Percentiles rank a stretch among this genome's conserved stretches.
Conservation (phyloP, 2,113 vertebrate species). For the Hydropotes inermis region DNA sequence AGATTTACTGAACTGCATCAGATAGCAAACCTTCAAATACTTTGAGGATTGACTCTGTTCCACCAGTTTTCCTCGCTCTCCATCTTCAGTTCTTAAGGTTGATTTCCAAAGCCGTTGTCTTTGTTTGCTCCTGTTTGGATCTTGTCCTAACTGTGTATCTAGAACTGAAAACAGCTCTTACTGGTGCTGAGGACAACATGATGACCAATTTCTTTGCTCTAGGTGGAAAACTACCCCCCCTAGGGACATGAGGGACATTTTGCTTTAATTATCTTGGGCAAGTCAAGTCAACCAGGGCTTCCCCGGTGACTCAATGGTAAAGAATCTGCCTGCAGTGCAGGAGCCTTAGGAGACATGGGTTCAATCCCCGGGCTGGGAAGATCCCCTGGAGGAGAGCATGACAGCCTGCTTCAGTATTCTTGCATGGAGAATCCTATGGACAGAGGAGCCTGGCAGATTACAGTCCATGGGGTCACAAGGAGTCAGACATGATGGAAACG, state of each 20-base stretch:
- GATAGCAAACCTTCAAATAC: neutral
- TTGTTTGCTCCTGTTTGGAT: neutral
- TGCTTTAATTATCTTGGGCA: neutral
- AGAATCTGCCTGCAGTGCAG: neutral
- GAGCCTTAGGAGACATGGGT: neutral
- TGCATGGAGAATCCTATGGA: neutral
- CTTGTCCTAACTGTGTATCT: neutral
- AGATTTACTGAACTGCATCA: neutral
- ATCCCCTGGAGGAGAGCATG: neutral
- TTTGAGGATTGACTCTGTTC: neutral
- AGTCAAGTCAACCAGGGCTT: neutral
- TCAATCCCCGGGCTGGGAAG: neutral
- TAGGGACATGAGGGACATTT: neutral
- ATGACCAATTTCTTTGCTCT: rapidly evolving
- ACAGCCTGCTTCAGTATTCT: neutral
- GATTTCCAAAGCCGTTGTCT: neutral
- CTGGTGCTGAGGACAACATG: neutral
- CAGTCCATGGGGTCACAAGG: neutral
- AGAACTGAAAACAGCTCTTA: neutral
- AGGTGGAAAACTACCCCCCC: neutral
- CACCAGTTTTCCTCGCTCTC: neutral
- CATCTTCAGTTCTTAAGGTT: neutral
- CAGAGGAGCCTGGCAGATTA: neutral
- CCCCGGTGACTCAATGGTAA: neutral
- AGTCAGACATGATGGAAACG: neutral